A percentile compares a stretch with the other conserved stretches of the same genome.
These are phyloP conservation scores for Galeopsomyia nigrocyanea DNA, from an alignment of 2,888 invertebrate species.

Conservation along the genomic window DNA sequence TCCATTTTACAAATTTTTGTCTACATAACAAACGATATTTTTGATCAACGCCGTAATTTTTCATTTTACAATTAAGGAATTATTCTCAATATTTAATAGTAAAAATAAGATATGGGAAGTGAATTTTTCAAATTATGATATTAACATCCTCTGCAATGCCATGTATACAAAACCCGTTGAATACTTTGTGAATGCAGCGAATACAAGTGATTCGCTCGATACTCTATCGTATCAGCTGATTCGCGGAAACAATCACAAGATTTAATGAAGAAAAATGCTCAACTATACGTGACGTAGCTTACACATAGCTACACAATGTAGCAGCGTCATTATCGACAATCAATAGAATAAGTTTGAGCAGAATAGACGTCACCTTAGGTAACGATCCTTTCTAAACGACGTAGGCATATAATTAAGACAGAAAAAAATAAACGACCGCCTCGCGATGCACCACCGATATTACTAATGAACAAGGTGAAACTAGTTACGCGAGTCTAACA, in stretches of 20 bases:
- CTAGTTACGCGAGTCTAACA: not conserved
- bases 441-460: constrained; percentile 14
- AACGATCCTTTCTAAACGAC: constrained; percentile 6
- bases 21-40: constrained; percentile 22
- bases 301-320: not conserved
- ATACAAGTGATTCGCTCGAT: too few relatives aligned
- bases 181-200: too few relatives aligned
- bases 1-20: constrained; percentile 41
- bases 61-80: too few relatives aligned
- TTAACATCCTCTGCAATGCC: too few relatives aligned
- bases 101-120: too few relatives aligned
- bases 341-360: not conserved
- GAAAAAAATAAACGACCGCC: not conserved
- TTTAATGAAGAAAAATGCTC: not conserved
- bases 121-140: too few relatives aligned
- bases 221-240: too few relatives aligned
- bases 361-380: not conserved
- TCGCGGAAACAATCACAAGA: too few relatives aligned
- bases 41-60: not conserved
- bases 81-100: too few relatives aligned
- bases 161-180: too few relatives aligned
- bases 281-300: constrained; percentile 2
- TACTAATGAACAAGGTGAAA: constrained; percentile 22
- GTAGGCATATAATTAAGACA: not conserved
- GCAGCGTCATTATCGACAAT: constrained; percentile 2